Conservation (phyloP, 2,888 invertebrate genomes). For the Sinotaia quadrata region DNA sequence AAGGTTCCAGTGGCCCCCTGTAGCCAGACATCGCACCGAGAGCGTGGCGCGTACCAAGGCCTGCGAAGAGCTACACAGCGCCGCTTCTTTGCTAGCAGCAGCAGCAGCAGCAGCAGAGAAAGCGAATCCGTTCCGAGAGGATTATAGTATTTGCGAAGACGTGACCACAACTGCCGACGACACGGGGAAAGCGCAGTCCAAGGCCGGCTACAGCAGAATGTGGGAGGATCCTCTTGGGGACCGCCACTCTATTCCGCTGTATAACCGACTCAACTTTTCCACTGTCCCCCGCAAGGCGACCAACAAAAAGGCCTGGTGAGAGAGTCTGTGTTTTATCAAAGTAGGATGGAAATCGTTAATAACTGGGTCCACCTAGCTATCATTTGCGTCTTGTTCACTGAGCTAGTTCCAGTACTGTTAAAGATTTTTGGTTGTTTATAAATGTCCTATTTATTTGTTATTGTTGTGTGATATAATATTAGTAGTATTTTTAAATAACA, state of each 20-base stretch:
- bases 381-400: too few species aligned
- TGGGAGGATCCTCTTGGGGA: conserved; percentile 32
- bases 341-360: too few species aligned
- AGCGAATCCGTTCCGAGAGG: neutral
- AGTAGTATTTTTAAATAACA: too few species aligned
- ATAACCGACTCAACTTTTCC: conserved; percentile 63
- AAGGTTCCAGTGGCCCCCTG: conserved; percentile 18
- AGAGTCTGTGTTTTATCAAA: neutral
- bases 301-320: conserved; percentile 63
- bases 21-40: conserved; percentile 12
- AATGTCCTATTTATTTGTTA: too few species aligned
- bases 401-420: too few species aligned
- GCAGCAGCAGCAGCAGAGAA: conserved; percentile 2
- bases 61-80: conserved; percentile 14
- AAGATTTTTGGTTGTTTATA: neutral
- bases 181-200: conserved; percentile 27
- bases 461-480: too few species aligned
- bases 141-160: neutral
- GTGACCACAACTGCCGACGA: neutral
- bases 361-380: too few species aligned
- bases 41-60: conserved; percentile 17
- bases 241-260: conserved; percentile 46
- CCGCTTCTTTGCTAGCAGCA: neutral
- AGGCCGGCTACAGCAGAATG: conserved; percentile 31
- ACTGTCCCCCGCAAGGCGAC: conserved; percentile 59